Percentiles rank a stretch among this genome's conserved stretches.
phyloP scores from a whole-genome alignment of 2,797 vertebrate genomes.

The Gymnocypris eckloni region DNA sequence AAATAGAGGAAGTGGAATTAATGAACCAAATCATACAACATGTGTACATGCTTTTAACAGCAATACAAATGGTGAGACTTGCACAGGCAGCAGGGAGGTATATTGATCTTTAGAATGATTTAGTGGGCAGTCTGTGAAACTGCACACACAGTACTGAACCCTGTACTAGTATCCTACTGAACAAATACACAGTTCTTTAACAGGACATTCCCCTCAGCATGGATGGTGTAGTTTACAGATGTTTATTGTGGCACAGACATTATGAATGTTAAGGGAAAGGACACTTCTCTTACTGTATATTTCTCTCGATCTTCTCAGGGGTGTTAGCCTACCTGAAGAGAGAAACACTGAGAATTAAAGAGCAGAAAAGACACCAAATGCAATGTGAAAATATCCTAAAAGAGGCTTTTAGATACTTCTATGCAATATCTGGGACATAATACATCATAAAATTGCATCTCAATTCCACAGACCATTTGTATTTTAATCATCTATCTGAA shows the following conservation, averaged over 20 bases:
- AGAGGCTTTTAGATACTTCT: neutral
- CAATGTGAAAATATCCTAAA: neutral
- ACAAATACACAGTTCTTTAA: neutral
- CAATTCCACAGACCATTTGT: neutral
- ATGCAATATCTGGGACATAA: neutral
- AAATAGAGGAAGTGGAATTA: neutral
- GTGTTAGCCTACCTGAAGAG: constrained; percentile 59
- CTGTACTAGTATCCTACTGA: neutral
- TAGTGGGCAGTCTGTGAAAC: constrained; percentile 27
- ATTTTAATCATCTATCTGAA: neutral
- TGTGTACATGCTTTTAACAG: neutral
- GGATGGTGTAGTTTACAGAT: neutral
- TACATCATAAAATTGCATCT: neutral
- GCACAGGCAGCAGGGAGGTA: constrained; percentile 25
- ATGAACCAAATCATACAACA: neutral
- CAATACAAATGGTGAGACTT: neutral
- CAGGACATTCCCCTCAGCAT: neutral
- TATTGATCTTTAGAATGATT: constrained; percentile 47
- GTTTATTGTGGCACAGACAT: neutral
- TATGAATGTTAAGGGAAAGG: constrained; percentile 3
- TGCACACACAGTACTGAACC: constrained; percentile 1
- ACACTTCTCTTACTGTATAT: constrained; percentile 55
- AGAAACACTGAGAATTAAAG: constrained; percentile 13
- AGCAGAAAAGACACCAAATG: neutral
- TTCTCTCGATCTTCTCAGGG: constrained; percentile 57